Conservation (phyloP, 1,140 invertebrate species). For the Elysia chlorotica region DNA sequence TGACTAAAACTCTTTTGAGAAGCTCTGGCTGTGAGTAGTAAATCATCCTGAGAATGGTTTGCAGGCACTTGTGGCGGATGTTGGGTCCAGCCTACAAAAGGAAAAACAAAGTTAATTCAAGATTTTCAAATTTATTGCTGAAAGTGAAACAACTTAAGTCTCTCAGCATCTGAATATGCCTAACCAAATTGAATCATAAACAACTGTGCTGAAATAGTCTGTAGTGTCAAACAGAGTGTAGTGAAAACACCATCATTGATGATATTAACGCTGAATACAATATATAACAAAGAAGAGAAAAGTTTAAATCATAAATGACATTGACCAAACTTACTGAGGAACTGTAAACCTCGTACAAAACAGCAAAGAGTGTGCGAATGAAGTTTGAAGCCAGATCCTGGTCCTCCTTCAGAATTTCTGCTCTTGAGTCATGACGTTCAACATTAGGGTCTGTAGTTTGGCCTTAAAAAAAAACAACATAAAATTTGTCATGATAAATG, state of each 20-base stretch:
- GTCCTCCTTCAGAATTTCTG: constrained; percentile 72
- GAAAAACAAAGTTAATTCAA: background rate
- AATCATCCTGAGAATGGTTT: constrained; percentile 93
- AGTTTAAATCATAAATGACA: too few relatives aligned
- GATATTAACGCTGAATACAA: too few relatives aligned
- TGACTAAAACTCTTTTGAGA: constrained; percentile 81
- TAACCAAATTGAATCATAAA: too few relatives aligned
- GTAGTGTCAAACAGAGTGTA: too few relatives aligned
- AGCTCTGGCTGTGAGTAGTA: constrained; percentile 89
- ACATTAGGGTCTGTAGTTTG: constrained; percentile 39
- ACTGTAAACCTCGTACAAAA: constrained; percentile 94
- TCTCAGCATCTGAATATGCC: too few relatives aligned
- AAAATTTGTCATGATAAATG: background rate
- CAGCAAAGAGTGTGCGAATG: constrained; percentile 85
- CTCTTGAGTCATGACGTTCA: constrained; percentile 68
- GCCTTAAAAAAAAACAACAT: constrained; percentile 6
- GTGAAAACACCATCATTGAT: too few relatives aligned
- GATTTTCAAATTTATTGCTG: background rate
- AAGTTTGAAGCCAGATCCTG: constrained; percentile 77
- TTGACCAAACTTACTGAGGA: constrained; percentile 77
- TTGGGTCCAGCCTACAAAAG: constrained; percentile 81
- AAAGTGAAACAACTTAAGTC: background rate
- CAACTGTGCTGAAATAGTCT: too few relatives aligned
- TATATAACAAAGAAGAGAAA: too few relatives aligned
- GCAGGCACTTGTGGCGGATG: constrained; percentile 92